These are phyloP conservation scores for Grallaria varia DNA, from an alignment of 2,113 vertebrate species.

Conservation along the genomic window DNA sequence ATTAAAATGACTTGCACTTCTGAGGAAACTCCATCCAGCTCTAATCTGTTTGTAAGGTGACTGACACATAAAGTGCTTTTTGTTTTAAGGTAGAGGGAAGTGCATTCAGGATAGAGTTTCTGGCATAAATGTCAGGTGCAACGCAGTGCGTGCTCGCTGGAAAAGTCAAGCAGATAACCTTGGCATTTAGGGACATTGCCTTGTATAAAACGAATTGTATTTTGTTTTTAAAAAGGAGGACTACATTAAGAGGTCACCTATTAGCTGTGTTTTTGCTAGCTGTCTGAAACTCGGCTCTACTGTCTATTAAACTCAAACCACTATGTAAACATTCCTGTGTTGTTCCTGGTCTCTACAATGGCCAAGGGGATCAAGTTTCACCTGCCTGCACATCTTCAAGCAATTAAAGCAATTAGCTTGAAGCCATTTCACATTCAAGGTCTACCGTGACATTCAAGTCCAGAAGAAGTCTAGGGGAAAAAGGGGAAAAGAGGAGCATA, in stretches of 20 bases:
- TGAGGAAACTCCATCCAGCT: constrained; percentile 55
- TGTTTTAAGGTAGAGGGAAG: constrained; percentile 71
- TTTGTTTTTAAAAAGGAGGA: constrained; percentile 74
- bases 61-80: constrained; percentile 72
- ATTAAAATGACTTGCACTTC: constrained; percentile 61
- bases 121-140: constrained; percentile 84
- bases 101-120: constrained; percentile 61
- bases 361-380: constrained; percentile 88
- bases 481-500: not conserved
- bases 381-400: constrained; percentile 92
- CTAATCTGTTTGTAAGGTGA: constrained; percentile 70
- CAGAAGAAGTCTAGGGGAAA: constrained; percentile 65
- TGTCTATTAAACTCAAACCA: constrained; percentile 87
- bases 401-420: constrained; percentile 93
- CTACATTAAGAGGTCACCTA: constrained; percentile 88
- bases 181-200: constrained; percentile 84
- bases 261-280: constrained; percentile 84
- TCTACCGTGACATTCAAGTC: constrained; percentile 85
- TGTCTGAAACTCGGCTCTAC: constrained; percentile 81
- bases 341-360: constrained; percentile 82
- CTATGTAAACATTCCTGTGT: constrained; percentile 86
- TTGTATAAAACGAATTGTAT: constrained; percentile 64
- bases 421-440: constrained; percentile 90
- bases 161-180: constrained; percentile 85
- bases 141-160: constrained; percentile 60